Evolutionary conservation across 2,113 vertebrate genomes (phyloP), one percentile per base, ranked within the genome.

Genomic region (Hymenochirus boettgeri): DNA sequence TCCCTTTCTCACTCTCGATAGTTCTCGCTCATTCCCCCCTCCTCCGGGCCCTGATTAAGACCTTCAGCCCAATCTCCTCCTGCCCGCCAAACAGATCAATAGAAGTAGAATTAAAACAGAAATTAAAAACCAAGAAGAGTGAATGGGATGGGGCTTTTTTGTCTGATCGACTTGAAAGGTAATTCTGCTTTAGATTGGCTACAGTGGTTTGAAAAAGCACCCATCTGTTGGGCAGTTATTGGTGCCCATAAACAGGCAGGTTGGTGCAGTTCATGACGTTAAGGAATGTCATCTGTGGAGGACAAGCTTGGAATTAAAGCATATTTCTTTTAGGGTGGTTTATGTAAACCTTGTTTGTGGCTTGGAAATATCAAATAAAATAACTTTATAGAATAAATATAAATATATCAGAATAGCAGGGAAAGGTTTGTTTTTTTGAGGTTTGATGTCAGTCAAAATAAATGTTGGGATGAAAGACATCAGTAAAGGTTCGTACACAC

Each of bases 41-140:
- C 23, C 29, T 37, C 45, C 45, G 46, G 21, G 48, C 45, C 56
- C 45, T 67, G 65, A 67, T 67, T 67, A 67, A 67, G 65, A 60
- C 65, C 55, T 67, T 67, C 65, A 67, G 57, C 56, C 57, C 47
- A 67, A 67, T 67, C 56, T 67, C 56, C 65, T 67, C 48, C 24
- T 26, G 35, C 31, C 65, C 18, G 21, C 56, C 56, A 60, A 67
- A 60, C 65, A 51, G 57, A 67, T 67, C 65, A 60, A 67, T 67
- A 67, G 33, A 23, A 60, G 56, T 53, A 53, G 56, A 67, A 67
- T 67, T 67, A 67, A 67, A 67, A 60, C 33, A 39, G 57, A 53
- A 67, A 67, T 60, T 67, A 60, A 67, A 67, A 60, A 59, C 65
- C 52, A 67, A 67, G 65, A 45, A 21, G 46, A 23, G 46, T 22